Evolutionary conservation across 2,797 vertebrate species (phyloP).

Genomic region (Pantherophis vulpinus): DNA sequence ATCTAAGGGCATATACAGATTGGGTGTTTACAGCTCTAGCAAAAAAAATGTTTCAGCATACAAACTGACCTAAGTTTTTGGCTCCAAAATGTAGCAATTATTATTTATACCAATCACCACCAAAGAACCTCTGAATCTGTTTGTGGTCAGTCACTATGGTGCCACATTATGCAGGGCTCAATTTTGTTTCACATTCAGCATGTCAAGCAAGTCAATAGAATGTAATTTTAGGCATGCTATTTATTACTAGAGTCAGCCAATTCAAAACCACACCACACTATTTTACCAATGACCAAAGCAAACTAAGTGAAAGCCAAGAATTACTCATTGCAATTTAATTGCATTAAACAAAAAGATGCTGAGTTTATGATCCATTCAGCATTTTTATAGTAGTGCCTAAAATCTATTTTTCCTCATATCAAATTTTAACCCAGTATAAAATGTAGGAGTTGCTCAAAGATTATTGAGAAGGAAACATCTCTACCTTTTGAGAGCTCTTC

Average conservation of each 20-base stretch:
- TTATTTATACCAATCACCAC: not conserved
- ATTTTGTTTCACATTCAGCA: slow-evolving; percentile 1
- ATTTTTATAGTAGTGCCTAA: not conserved
- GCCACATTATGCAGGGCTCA: not conserved
- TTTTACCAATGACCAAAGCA: not conserved
- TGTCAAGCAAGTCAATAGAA: not conserved
- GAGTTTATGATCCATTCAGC: not conserved
- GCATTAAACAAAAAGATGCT: not conserved
- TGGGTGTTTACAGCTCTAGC: not conserved
- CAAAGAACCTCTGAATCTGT: not conserved
- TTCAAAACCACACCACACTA: slow-evolving; percentile 4
- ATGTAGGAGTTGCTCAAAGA: not conserved
- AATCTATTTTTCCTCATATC: not conserved
- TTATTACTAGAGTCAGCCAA: slow-evolving; percentile 17
- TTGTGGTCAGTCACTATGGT: not conserved
- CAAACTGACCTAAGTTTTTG: not conserved
- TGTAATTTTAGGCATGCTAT: slow-evolving; percentile 15
- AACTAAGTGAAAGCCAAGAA: not conserved
- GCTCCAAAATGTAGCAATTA: not conserved
- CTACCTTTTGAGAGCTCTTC: not conserved
- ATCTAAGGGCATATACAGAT: not conserved
- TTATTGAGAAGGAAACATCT: not conserved
- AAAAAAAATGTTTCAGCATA: not conserved
- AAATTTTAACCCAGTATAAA: not conserved
- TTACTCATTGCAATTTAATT: not conserved